These are phyloP conservation scores for Sitta carolinensis DNA, from an alignment of 2,797 vertebrate species.

Conservation along the genomic window DNA sequence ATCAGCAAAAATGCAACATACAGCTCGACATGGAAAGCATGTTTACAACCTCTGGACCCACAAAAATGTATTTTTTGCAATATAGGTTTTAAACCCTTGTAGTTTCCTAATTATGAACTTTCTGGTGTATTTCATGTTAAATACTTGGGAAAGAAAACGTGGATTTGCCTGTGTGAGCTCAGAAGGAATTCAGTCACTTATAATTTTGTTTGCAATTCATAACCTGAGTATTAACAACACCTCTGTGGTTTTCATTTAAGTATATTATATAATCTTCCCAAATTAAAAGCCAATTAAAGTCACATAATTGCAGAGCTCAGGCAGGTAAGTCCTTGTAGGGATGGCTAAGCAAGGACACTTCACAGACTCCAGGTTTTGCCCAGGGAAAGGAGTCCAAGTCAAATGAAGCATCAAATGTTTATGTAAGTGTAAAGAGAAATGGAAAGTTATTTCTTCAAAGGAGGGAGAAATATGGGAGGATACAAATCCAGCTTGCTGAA, in stretches of 20 bases:
- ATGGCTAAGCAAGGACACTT: background rate
- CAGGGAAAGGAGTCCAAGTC: background rate
- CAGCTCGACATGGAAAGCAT: constrained; percentile 51
- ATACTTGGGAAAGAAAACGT: background rate
- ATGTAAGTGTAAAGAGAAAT: background rate
- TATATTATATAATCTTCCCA: constrained; percentile 4
- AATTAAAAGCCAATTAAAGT: constrained; percentile 50
- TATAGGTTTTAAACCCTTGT: constrained; percentile 11
- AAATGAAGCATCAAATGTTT: background rate
- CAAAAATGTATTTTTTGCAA: constrained; percentile 1
- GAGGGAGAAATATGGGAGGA: background rate
- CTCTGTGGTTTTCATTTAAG: constrained; percentile 18
- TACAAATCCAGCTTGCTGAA: background rate
- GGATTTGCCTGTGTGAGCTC: background rate
- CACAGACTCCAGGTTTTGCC: background rate
- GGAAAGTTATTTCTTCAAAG: background rate
- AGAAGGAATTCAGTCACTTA: background rate
- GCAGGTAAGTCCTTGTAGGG: constrained; percentile 2
- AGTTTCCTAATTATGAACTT: constrained; percentile 38
- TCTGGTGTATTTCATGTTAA: constrained; percentile 1
- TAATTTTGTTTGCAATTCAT: background rate
- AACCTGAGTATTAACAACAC: background rate
- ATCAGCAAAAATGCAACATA: constrained; percentile 61
- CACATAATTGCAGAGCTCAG: background rate
- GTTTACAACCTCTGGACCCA: constrained; percentile 47